Base-by-base conservation (phyloP, 37 sponge, comb jelly and placozoan species). In the Aplysina aerophoba region DNA sequence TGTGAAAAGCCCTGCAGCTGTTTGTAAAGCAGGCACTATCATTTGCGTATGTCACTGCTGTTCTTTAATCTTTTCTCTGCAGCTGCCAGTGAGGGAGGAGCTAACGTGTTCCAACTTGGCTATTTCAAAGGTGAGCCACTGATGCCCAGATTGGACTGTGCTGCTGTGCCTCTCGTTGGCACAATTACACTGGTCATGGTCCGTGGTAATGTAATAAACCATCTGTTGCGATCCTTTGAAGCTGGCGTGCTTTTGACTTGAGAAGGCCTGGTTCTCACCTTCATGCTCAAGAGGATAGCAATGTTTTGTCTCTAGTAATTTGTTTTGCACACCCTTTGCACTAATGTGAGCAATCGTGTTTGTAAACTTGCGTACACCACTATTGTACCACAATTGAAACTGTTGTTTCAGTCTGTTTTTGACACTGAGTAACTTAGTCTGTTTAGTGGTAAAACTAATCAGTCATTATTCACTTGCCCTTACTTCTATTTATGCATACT, bases 1-100 rank as follows among this genome's bases (percentile, higher is more conserved):
- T 8, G 8, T 44, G 50, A 44, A 44, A n/a, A n/a, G n/a, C n/a
- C n/a, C n/a, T n/a, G n/a, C n/a, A n/a, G n/a, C n/a, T n/a, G n/a
- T n/a, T 44, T 3, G 50, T 44, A 44, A 44, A 44, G 50, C 8
- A 8, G 3, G 50, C 8, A 8, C 50, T 11, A 8, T 44, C 50
- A 44, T 8, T 44, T 44, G 50, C 50, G 8, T 8, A 44, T 44
- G 50, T 11, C 50, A 44, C 6, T 8, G 8, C 64, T 41, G 6
- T 75, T 40, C 54, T 62, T 58, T 11, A 8, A 11, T 44, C 1
- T 33, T 57, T 3, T 35, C 59, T 22, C 6, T 87, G 31, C 87
- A 97, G 99, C 99, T 97, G 99, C 99, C 55, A 96, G 97, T 86
- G 99, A 99, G 88, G 99, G 99, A 36, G 99, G 99, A 59, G 99